phyloP scores from a whole-genome alignment of 2,113 vertebrate species.

The Hippocampus abdominalis region DNA sequence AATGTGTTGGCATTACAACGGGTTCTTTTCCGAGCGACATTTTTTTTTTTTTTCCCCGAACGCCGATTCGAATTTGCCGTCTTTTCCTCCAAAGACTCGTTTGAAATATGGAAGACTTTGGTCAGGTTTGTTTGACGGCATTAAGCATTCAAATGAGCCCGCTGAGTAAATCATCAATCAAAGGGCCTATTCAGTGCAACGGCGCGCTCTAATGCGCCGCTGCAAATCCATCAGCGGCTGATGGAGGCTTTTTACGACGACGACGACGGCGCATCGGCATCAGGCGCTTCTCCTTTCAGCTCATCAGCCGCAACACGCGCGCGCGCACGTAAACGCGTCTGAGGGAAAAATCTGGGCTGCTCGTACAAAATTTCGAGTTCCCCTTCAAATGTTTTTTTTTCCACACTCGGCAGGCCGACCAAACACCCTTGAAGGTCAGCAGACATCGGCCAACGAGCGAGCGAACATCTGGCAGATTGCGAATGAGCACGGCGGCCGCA shows the following conservation, averaged over 20 bases:
- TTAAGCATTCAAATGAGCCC: neutral
- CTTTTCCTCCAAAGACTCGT: neutral
- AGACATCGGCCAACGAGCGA: neutral
- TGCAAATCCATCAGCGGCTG: neutral
- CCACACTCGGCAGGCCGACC: neutral
- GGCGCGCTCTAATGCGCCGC: conserved; percentile 7
- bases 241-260: neutral
- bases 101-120: neutral
- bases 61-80: neutral
- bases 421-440: neutral
- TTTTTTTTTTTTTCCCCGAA: too few species aligned
- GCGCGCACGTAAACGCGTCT: neutral
- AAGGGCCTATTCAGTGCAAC: conserved; percentile 36
- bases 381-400: neutral
- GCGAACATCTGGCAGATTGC: neutral
- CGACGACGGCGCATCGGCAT: neutral
- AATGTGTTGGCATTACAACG: too few species aligned
- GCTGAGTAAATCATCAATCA: conserved; percentile 30
- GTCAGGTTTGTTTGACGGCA: neutral
- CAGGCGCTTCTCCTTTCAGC: neutral
- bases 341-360: neutral
- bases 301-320: conserved; percentile 43
- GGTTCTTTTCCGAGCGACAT: too few species aligned
- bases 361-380: neutral
- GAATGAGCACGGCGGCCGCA: neutral